Evolutionary conservation across 1,140 invertebrate species (phyloP).

Genomic region (Ooceraea biroi): DNA sequence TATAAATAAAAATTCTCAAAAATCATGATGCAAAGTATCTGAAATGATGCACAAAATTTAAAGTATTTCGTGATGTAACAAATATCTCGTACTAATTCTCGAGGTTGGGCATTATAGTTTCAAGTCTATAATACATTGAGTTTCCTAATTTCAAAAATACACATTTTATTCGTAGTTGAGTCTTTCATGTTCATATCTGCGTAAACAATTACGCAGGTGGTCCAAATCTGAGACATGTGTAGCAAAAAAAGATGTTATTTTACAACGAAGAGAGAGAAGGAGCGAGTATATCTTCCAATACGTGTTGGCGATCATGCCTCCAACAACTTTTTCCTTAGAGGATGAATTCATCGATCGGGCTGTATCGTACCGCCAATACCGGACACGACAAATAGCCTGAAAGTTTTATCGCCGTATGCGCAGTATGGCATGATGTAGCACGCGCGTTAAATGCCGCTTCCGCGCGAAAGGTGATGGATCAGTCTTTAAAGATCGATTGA

Average conservation of each 20-base stretch:
- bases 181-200: neutral
- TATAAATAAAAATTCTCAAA: neutral
- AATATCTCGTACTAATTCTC: no score
- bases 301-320: slow-evolving; percentile 28
- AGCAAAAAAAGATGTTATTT: neutral
- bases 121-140: no score
- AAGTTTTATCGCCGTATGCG: slow-evolving; percentile 34
- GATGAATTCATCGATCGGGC: slow-evolving; percentile 45
- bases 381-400: slow-evolving; percentile 28
- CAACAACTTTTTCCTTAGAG: slow-evolving; percentile 36
- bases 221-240: neutral
- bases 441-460: slow-evolving; percentile 27
- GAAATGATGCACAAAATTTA: no score
- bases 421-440: neutral
- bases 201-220: neutral
- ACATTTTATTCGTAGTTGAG: neutral
- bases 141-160: no score
- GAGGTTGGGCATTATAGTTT: no score
- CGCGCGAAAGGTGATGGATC: slow-evolving; percentile 24
- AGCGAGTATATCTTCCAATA: slow-evolving; percentile 29
- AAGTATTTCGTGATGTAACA: no score
- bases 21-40: no score
- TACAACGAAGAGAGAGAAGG: neutral
- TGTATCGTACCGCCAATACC: neutral
- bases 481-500: slow-evolving; percentile 26